These are phyloP conservation scores for Carposina sasakii DNA, from an alignment of 1,140 invertebrate genomes.

Conservation along the genomic window DNA sequence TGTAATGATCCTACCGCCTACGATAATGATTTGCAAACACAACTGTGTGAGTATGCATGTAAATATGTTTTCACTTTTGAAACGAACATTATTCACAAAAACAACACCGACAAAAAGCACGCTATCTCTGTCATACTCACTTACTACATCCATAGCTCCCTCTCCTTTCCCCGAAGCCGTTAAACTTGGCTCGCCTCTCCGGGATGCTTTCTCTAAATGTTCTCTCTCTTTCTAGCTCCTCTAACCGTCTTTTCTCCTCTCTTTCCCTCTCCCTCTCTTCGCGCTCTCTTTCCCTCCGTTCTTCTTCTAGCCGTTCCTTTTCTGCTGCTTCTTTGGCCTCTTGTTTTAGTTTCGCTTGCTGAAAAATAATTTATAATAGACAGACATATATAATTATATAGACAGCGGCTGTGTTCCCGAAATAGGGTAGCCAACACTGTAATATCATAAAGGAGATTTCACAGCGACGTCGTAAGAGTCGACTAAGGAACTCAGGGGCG, in stretches of 20 bases:
- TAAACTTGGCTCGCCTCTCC: neutral
- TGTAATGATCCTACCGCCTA: too few species aligned
- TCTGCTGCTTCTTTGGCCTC: constrained; percentile 65
- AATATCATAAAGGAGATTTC: too few species aligned
- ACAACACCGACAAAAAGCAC: neutral
- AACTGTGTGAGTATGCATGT: too few species aligned
- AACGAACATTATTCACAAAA: neutral
- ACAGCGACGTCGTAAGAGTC: too few species aligned
- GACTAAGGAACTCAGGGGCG: too few species aligned
- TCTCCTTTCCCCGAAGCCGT: neutral
- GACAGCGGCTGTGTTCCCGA: too few species aligned
- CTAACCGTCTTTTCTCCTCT: constrained; percentile 22
- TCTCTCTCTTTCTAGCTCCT: constrained; percentile 26
- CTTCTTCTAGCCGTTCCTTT: constrained; percentile 44
- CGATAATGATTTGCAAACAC: too few species aligned
- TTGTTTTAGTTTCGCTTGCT: constrained; percentile 63
- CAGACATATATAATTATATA: too few species aligned
- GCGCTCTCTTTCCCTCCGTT: constrained; percentile 42
- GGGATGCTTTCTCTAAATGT: constrained; percentile 27
- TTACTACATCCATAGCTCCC: neutral
- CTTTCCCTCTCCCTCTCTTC: constrained; percentile 36
- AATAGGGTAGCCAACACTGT: too few species aligned
- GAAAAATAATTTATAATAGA: too few species aligned
- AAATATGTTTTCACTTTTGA: neutral
- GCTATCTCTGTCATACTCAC: neutral